A percentile compares a stretch with the other conserved stretches of the same genome.
phyloP scores from a whole-genome alignment of 2,888 invertebrate genomes.

The Eilema sororculum region DNA sequence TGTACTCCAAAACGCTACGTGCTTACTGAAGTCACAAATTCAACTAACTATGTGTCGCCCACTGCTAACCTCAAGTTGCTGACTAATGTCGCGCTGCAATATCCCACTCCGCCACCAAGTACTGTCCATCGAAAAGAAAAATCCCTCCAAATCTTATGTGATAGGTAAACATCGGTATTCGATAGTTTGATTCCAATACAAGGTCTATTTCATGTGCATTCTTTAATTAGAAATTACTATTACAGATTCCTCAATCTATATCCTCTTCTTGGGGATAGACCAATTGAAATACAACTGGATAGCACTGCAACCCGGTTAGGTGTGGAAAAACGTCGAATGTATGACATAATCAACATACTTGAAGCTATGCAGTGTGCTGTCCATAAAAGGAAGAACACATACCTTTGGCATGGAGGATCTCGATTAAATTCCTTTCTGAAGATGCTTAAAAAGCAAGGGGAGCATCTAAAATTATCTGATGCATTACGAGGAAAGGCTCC shows the following conservation, averaged over 20 bases:
- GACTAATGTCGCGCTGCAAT: slow-evolving; percentile 88
- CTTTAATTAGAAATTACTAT: slow-evolving; percentile 31
- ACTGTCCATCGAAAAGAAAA: slow-evolving; percentile 86
- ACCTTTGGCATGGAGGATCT: slow-evolving; percentile 90
- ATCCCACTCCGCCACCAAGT: slow-evolving; percentile 84
- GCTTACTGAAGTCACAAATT: slow-evolving; percentile 86
- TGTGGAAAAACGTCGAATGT: slow-evolving; percentile 90
- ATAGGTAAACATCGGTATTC: slow-evolving; percentile 76
- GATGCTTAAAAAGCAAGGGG: slow-evolving; percentile 88
- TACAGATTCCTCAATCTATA: slow-evolving; percentile 86
- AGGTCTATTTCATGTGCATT: not conserved
- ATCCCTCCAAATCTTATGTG: slow-evolving; percentile 87
- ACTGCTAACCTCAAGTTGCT: slow-evolving; percentile 90
- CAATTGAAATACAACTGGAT: slow-evolving; percentile 88
- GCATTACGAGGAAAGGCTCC: slow-evolving; percentile 83
- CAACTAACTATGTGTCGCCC: slow-evolving; percentile 87
- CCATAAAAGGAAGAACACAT: slow-evolving; percentile 89
- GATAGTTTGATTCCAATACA: not conserved
- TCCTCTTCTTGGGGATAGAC: slow-evolving; percentile 82
- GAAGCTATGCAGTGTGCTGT: slow-evolving; percentile 91
- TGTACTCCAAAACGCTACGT: slow-evolving; percentile 85
- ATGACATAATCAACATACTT: slow-evolving; percentile 91
- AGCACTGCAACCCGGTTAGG: slow-evolving; percentile 88
- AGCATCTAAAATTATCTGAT: slow-evolving; percentile 83
- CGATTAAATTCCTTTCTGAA: slow-evolving; percentile 87